Evolutionary conservation across 2,888 invertebrate genomes (phyloP), one percentile per base, ranked within the genome.

Genomic region (Nomada hirtipes): DNA sequence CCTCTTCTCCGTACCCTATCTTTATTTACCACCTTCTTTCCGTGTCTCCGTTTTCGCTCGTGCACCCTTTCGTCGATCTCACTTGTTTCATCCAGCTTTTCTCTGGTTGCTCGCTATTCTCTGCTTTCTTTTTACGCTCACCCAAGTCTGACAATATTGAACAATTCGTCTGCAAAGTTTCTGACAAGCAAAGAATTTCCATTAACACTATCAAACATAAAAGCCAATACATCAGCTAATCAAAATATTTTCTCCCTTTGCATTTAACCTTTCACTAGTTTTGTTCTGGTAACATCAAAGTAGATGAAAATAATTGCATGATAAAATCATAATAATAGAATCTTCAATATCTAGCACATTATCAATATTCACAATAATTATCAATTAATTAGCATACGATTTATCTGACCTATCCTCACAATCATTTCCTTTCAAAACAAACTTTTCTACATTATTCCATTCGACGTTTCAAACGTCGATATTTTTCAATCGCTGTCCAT

Each of bases 61-160:
- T 44, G 18, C 59, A 52, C 10, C 42, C 36, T 2, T 36, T 44
- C 23, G 4, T 13, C 7, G 20, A 3, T 13, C 13, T 13, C 13
- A 0, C 7, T 13, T 53, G 26, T 47, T 23, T 11, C 47, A 2
- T 52, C 13, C 63, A 47, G 13, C 55, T 74, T 55, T 57, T 15
- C 55, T n/a, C 18, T 52, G 18, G 4, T 26, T 64, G 11, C 53
- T 42, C 26, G 9, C 18, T 55, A 23, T 29, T 53, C 36, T 4
- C 50, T 9, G 68, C 60, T 53, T 70, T 63, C 59, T 23, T 18
- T 82, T 80, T 81, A 68, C 53, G 73, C 77, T 80, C 85, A 84
- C 79, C 83, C 79, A 76, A 81, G 26, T 10, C 3, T 80, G 13
- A 13, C 15, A 13, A 1, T 63, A 3, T 7, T 7, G 36, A 36